Conservation (phyloP, 2,797 vertebrate species). For the Gila robusta region DNA sequence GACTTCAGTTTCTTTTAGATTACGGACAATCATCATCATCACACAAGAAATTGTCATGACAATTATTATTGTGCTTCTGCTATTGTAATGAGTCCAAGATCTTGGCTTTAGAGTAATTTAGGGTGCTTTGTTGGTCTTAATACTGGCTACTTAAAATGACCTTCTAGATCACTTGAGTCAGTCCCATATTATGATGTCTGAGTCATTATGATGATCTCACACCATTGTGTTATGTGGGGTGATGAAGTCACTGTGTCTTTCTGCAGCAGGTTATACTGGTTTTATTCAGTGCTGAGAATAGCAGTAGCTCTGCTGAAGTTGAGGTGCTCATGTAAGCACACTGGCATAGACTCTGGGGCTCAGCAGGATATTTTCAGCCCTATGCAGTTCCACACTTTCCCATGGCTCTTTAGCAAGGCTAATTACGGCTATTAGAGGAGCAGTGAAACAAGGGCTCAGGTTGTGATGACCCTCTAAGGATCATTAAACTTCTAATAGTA, state of each 20-base stretch:
- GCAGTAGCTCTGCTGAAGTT: constrained; percentile 26
- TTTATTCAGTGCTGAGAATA: constrained; percentile 32
- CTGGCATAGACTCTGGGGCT: constrained; percentile 29
- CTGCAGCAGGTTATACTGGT: constrained; percentile 9
- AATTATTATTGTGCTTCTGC: neutral
- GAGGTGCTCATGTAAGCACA: constrained; percentile 29
- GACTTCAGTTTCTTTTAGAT: neutral
- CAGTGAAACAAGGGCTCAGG: constrained; percentile 21
- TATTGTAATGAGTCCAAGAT: constrained; percentile 13
- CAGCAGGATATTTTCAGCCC: constrained; percentile 45
- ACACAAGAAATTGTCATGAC: neutral
- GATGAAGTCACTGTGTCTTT: constrained; percentile 22
- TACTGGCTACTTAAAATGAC: neutral
- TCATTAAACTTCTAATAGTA: constrained; percentile 1
- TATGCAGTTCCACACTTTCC: constrained; percentile 22
- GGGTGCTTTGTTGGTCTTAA: neutral
- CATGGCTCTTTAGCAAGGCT: constrained; percentile 37
- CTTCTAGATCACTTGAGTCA: neutral
- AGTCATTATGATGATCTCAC: constrained; percentile 28
- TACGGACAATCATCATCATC: neutral
- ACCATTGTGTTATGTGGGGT: neutral
- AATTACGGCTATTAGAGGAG: constrained; percentile 36
- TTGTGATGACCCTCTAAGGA: constrained; percentile 24
- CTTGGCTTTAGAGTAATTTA: constrained; percentile 2
- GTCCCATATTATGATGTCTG: neutral